Evolutionary conservation across 2,113 vertebrate species (phyloP), one percentile per base, ranked within the genome.

Genomic region (Atractosteus spatula): DNA sequence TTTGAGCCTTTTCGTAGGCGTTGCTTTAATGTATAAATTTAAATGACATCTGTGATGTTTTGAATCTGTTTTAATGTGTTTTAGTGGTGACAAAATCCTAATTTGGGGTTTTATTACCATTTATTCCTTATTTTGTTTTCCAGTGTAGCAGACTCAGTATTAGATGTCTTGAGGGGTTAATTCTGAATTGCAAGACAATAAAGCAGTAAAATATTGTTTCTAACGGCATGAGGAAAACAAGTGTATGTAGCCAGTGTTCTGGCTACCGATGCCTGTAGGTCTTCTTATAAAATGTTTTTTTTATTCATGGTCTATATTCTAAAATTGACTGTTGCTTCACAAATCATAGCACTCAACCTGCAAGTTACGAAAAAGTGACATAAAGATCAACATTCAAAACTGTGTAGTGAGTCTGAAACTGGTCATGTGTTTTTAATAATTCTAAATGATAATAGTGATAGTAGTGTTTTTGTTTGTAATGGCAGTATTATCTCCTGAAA

Each of bases 401-500:
- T 29, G 29, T 29, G 29, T 29, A 29, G 29, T 29, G 0, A 29
- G 29, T 29, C 29, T 29, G 29, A 29, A 51, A 51, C 47, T 51
- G 47, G 14, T 59, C 57, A 59, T 13, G 57, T 59, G 14, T 29
- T 29, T n/a, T 59, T 5, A 59, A 59, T 59, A 13, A n/a, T 59
- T 59, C 5, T 7, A 3, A 59, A 59, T 13, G 14, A 59, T 16
- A 11, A n/a, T 59, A n/a, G 11, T 4, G 12, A n/a, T 59, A 3
- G 12, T 59, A 16, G 14, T 59, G 14, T n/a, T 59, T 59, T 59
- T 59, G 4, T n/a, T n/a, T 59, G 12, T 59, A 29, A 29, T 29
- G 29, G 5, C 57, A 16, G 12, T 59, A 13, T 59, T 59, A 16
- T n/a, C 57, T 89, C 89, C 90, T 92, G 89, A 87, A 79, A 83